Base-by-base conservation (phyloP, 1,140 invertebrate species). In the Drosophila jambulina region DNA sequence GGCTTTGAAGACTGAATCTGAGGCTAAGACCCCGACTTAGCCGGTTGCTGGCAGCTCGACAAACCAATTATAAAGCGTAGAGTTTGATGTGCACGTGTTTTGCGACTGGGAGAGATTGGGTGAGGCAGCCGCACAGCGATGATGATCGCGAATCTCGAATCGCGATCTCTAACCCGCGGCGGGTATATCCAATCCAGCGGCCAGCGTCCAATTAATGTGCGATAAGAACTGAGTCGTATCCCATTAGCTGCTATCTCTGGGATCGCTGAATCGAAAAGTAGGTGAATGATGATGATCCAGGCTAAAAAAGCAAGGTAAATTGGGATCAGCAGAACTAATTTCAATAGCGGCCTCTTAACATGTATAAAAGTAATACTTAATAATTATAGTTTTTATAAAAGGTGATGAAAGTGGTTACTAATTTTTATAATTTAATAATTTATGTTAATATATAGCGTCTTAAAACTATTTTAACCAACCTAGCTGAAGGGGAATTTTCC, bases 1-100 rank as follows among this genome's bases (percentile, higher is more conserved):
- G 46, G 43, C 29, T 65, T 67, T 65, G 46, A 45, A 65, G 46
- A 63, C 63, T 67, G 40, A 65, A 42, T 65, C 56, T 75, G 75
- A 65, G 38, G 57, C 62, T 61, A 45, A 65, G 57, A 62, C 62
- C 60, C n/a, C 57, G 32, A 53, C 67, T 53, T 65, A 80, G 82
- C 75, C 75, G 70, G 70, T 65, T 82, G 63, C 64, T 77, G 68
- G 63, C 56, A 69, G 71, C 54, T 75, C 75, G 83, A 80, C 83
- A 87, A 88, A 88, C 84, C 84, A 87, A 87, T 87, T 87, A 88
- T 88, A 88, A 80, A 83, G 83, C 83, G 32, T 49, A 56, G 83
- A 82, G 78, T 70, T 80, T 68, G 72, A 80, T 88, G 71, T 88
- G 84, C 80, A 80, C 76, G 84, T 87, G 84, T 77, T 75, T 56